Conservation (phyloP, 2,888 invertebrate genomes). For the Epinotia brunnichana region DNA sequence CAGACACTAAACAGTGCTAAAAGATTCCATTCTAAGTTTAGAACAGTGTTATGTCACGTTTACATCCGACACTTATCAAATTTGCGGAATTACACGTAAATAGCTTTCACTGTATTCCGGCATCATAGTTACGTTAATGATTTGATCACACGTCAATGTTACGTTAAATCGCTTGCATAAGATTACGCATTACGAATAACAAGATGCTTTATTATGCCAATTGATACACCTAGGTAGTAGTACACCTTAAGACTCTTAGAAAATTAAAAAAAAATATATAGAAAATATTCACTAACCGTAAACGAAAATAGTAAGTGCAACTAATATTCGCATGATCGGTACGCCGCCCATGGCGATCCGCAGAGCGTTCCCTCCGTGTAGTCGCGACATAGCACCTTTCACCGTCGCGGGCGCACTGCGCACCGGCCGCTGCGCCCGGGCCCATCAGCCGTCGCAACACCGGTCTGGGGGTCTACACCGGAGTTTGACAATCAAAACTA, state of each 20-base stretch:
- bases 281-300: constrained; percentile 69
- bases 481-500: not conserved
- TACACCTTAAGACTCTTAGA: too few species aligned
- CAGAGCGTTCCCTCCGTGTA: constrained; percentile 58
- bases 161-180: constrained; percentile 72
- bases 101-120: constrained; percentile 72
- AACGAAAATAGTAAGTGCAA: constrained; percentile 73
- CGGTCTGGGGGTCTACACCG: constrained; percentile 19
- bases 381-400: constrained; percentile 78
- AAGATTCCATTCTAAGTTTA: constrained; percentile 1
- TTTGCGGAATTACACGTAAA: constrained; percentile 52
- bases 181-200: constrained; percentile 58
- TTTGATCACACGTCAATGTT: constrained; percentile 43
- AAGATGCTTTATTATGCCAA: constrained; percentile 51
- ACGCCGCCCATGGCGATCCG: constrained; percentile 66
- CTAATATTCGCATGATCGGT: constrained; percentile 67
- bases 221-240: constrained; percentile 36
- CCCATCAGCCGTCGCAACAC: constrained; percentile 49
- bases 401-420: constrained; percentile 78
- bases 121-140: constrained; percentile 71
- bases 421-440: constrained; percentile 47
- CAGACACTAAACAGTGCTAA: constrained; percentile 31
- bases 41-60: constrained; percentile 14
- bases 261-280: constrained; percentile 43
- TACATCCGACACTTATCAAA: constrained; percentile 23